Percentiles rank a stretch among this genome's conserved stretches.
Conservation (phyloP, 2,888 invertebrate species). For the Steinernema scapterisci region DNA sequence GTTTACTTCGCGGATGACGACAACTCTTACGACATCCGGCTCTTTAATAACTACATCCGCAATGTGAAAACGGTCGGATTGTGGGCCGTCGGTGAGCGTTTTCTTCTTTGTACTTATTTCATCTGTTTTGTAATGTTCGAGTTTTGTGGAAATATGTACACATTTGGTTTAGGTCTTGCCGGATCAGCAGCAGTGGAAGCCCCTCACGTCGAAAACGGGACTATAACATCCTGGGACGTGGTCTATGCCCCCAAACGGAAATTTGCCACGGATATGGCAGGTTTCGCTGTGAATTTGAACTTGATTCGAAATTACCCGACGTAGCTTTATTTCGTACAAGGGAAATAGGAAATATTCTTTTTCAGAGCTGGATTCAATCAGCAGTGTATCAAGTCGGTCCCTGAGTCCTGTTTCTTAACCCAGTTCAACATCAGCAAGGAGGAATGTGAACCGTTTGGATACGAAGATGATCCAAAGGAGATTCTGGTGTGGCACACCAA, state of each 20-base stretch:
- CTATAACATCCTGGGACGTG: conserved; percentile 47
- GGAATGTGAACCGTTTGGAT: conserved; percentile 53
- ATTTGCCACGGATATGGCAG: conserved; percentile 51
- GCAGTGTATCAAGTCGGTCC: conserved; percentile 49
- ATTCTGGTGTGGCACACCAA: conserved; percentile 54
- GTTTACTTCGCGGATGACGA: conserved; percentile 97
- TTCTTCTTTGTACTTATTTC: conserved; percentile 5
- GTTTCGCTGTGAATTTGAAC: conserved; percentile 46
- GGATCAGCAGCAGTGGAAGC: conserved; percentile 50
- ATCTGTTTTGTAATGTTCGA: no score
- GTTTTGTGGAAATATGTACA: no score
- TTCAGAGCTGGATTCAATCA: conserved; percentile 49
- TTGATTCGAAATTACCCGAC: conserved; percentile 40
- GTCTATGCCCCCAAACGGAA: conserved; percentile 46
- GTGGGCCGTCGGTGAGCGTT: conserved; percentile 50
- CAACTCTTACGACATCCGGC: conserved; percentile 85
- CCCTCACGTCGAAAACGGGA: conserved; percentile 49
- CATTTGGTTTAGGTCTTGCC: conserved; percentile 43
- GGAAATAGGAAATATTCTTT: no score
- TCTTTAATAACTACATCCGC: conserved; percentile 76
- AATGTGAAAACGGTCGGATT: conserved; percentile 50
- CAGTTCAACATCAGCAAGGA: conserved; percentile 51
- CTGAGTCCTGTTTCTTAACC: conserved; percentile 55
- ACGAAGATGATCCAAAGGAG: conserved; percentile 49
- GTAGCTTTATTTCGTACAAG: conserved; percentile 10